Percentiles rank a stretch among this genome's conserved stretches.
Evolutionary conservation across 2,888 invertebrate species (phyloP).

Genomic region (Sphinx pinastri): DNA sequence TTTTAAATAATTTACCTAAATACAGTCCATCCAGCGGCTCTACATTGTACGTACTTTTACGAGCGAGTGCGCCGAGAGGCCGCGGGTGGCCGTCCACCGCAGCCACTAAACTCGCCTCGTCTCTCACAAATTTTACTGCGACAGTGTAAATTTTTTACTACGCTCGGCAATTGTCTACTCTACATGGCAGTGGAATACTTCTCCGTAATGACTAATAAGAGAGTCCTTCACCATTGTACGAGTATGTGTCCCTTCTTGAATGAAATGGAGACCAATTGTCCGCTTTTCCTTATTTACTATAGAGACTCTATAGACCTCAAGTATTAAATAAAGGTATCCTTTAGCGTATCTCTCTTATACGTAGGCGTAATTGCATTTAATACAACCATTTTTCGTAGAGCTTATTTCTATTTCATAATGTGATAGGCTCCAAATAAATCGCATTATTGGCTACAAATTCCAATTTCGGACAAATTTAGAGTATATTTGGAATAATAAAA

Average conservation of each 20-base stretch:
- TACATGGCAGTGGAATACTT: background rate
- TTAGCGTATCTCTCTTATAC: no score
- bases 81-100: background rate
- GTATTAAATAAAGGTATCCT: no score
- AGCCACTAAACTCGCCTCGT: conserved; percentile 4
- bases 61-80: background rate
- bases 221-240: background rate
- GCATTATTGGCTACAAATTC: no score
- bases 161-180: background rate
- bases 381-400: no score
- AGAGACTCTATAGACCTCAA: no score
- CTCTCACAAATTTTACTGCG: conserved; percentile 27
- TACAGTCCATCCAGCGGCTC: background rate
- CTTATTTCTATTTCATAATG: no score
- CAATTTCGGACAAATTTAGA: no score
- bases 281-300: no score
- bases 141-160: conserved; percentile 27
- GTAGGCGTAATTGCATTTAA: no score
- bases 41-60: conserved; percentile 14
- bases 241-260: background rate
- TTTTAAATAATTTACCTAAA: conserved; percentile 7
- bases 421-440: no score
- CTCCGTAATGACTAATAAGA: conserved; percentile 7
- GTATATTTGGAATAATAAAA: no score
- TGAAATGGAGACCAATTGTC: background rate